These are phyloP conservation scores for Platycheirus rosarum DNA, from an alignment of 2,888 invertebrate species.

Conservation along the genomic window DNA sequence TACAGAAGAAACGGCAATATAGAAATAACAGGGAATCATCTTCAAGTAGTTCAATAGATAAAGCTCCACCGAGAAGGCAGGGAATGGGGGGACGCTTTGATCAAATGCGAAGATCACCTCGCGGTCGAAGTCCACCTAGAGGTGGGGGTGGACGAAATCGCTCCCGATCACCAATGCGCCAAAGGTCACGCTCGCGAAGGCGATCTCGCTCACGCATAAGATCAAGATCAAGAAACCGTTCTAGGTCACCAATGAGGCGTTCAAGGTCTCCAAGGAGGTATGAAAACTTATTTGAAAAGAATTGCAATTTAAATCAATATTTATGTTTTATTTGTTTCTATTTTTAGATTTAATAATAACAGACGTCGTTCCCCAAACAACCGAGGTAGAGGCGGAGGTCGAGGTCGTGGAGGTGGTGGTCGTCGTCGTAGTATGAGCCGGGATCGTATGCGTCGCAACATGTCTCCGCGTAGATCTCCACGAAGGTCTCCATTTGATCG, in stretches of 20 bases:
- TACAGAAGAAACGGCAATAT: constrained; percentile 94
- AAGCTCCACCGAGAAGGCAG: constrained; percentile 74
- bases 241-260: constrained; percentile 80
- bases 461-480: constrained; percentile 78
- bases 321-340: not conserved
- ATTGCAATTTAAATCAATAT: no score
- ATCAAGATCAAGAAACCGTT: constrained; percentile 80
- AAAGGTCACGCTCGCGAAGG: constrained; percentile 80
- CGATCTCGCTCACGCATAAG: constrained; percentile 79
- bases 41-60: constrained; percentile 84
- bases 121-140: constrained; percentile 77
- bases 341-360: constrained; percentile 78
- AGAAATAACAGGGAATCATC: constrained; percentile 93
- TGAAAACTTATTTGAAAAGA: no score
- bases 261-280: constrained; percentile 82
- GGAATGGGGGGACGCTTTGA: constrained; percentile 76
- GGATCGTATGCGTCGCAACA: constrained; percentile 77
- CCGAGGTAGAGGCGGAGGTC: constrained; percentile 77
- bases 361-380: constrained; percentile 80
- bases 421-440: constrained; percentile 80
- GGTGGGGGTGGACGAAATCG: constrained; percentile 63
- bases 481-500: constrained; percentile 78
- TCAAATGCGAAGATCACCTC: constrained; percentile 76
- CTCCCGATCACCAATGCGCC: constrained; percentile 70
- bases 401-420: constrained; percentile 76